phyloP scores from a whole-genome alignment of 2,113 vertebrate genomes.

The Podilymbus podiceps region DNA sequence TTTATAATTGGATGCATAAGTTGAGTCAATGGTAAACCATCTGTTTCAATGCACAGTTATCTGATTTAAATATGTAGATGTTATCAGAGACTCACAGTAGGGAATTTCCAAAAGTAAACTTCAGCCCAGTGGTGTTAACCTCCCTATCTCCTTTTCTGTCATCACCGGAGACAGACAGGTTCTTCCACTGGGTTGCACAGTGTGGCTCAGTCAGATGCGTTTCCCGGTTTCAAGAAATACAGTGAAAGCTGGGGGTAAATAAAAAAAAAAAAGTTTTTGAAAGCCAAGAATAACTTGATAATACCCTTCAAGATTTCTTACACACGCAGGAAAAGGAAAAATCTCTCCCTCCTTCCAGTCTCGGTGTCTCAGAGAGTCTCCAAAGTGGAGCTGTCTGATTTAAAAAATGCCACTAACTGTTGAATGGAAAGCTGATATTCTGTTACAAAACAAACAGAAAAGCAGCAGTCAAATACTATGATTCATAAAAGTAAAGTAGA shows the following conservation, averaged over 20 bases:
- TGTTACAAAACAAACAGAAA: conserved; percentile 18
- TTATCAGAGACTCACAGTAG: background rate
- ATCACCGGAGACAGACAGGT: background rate
- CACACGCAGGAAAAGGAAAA: background rate
- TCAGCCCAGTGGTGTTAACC: background rate
- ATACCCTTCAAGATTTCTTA: background rate
- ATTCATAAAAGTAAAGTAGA: conserved; percentile 50
- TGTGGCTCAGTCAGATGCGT: background rate
- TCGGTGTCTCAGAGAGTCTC: background rate
- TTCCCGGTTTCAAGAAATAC: background rate
- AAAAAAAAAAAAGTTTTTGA: background rate
- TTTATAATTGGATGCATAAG: background rate
- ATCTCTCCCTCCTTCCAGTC: background rate
- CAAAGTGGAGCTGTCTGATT: background rate
- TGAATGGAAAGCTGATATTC: conserved; percentile 13
- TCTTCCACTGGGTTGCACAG: background rate
- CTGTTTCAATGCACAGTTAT: background rate
- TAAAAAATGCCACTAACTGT: background rate
- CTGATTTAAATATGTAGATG: background rate
- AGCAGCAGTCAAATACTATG: background rate
- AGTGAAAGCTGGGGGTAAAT: background rate
- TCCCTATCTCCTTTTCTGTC: background rate
- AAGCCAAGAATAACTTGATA: background rate
- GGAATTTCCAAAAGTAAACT: background rate
- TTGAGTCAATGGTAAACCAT: background rate